phyloP scores from a whole-genome alignment of 2,888 invertebrate genomes.

The Galerucella calmariensis region DNA sequence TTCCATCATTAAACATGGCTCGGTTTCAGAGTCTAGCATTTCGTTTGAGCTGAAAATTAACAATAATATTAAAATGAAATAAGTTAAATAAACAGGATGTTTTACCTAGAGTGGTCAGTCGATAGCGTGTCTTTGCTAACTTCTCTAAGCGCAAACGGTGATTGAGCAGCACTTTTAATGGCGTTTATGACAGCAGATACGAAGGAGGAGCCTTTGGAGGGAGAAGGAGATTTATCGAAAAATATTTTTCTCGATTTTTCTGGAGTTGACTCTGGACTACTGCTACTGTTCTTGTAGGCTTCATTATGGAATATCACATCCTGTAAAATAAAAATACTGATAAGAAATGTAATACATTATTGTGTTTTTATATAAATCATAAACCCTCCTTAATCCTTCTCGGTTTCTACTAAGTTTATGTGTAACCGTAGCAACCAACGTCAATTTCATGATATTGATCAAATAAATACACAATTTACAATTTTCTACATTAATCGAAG shows the following conservation, averaged over 20 bases:
- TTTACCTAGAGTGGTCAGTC: constrained; percentile 50
- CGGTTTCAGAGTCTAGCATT: constrained; percentile 84
- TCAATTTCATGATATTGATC: constrained; percentile 2
- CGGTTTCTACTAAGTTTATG: too few species aligned
- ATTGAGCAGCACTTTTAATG: constrained; percentile 64
- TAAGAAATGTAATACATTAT: too few species aligned
- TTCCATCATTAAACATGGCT: constrained; percentile 85
- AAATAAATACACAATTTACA: constrained; percentile 10
- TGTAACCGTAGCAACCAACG: background rate
- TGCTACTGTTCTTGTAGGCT: constrained; percentile 78
- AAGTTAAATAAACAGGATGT: background rate
- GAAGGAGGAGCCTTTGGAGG: constrained; percentile 74
- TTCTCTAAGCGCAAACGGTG: constrained; percentile 51
- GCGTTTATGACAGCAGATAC: constrained; percentile 80
- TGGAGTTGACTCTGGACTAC: constrained; percentile 69
- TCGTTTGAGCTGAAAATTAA: constrained; percentile 74
- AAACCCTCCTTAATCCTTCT: background rate
- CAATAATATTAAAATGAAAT: background rate
- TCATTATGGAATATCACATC: constrained; percentile 85
- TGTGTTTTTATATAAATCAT: too few species aligned
- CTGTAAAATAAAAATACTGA: constrained; percentile 63
- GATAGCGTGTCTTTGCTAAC: constrained; percentile 59
- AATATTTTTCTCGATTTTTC: constrained; percentile 63
- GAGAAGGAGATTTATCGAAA: constrained; percentile 66
- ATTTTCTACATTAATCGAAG: background rate